Percentiles rank a stretch among this genome's conserved stretches.
These are phyloP conservation scores for Oncopodura yosiiana DNA, from an alignment of 1,140 invertebrate genomes.

Conservation along the genomic window DNA sequence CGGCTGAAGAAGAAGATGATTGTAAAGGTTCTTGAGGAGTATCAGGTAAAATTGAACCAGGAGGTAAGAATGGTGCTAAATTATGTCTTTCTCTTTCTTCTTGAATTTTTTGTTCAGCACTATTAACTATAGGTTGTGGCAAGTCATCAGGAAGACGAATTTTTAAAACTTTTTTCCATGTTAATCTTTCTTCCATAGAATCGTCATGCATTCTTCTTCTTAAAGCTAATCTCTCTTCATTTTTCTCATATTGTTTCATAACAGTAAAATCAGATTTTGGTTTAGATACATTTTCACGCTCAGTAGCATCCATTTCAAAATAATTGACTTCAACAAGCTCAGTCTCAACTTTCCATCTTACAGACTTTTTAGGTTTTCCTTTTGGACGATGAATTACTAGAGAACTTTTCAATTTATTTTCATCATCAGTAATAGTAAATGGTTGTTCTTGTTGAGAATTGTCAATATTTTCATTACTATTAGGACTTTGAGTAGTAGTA, in stretches of 20 bases:
- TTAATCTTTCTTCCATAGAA: slow-evolving; percentile 52
- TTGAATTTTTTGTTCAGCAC: slow-evolving; percentile 75
- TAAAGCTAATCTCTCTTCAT: slow-evolving; percentile 62
- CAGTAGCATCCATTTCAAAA: slow-evolving; percentile 88
- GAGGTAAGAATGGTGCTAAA: slow-evolving; percentile 70
- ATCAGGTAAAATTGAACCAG: slow-evolving; percentile 64
- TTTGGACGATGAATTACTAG: slow-evolving; percentile 53
- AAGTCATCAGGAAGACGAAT: slow-evolving; percentile 46
- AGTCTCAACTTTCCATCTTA: slow-evolving; percentile 67
- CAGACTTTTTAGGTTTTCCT: slow-evolving; percentile 66
- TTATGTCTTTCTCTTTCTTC: slow-evolving; percentile 70
- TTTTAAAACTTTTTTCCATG: slow-evolving; percentile 57
- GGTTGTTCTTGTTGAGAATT: not conserved
- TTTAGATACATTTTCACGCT: slow-evolving; percentile 86
- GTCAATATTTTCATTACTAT: not conserved
- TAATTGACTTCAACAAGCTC: slow-evolving; percentile 71
- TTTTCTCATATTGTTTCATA: slow-evolving; percentile 79
- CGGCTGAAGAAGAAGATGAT: not conserved
- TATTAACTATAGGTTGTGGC: slow-evolving; percentile 53
- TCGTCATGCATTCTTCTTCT: not conserved
- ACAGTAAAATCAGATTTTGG: slow-evolving; percentile 62
- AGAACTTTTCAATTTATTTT: slow-evolving; percentile 50
- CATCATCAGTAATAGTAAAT: slow-evolving; percentile 18
- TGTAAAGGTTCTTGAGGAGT: slow-evolving; percentile 60
- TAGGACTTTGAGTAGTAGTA: not conserved